Evolutionary conservation across 2,797 vertebrate genomes (phyloP).

Genomic region (Urocyon cinereoargenteus): DNA sequence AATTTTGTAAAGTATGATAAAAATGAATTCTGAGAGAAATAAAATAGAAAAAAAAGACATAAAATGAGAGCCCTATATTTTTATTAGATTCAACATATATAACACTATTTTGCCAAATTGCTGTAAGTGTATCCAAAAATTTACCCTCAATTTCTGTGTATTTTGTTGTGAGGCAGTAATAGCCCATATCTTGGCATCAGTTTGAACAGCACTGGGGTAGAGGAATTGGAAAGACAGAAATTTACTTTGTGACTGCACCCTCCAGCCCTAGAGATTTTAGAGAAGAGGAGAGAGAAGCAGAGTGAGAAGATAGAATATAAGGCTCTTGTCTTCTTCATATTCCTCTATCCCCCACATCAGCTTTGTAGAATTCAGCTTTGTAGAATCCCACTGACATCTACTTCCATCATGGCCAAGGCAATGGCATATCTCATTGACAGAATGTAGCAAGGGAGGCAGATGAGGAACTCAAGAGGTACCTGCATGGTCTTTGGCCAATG

Average conservation of each 20-base stretch:
- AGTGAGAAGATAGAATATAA: neutral
- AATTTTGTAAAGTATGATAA: neutral
- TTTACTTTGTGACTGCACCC: neutral
- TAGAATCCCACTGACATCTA: neutral
- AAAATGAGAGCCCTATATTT: neutral
- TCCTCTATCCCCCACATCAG: too few relatives aligned
- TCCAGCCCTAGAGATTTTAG: neutral
- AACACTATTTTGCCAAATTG: neutral
- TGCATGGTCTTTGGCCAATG: neutral
- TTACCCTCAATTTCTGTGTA: neutral
- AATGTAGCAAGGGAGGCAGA: conserved; percentile 29
- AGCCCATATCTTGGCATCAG: neutral
- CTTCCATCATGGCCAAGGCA: neutral
- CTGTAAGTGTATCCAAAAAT: neutral
- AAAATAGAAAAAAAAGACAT: neutral
- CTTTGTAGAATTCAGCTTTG: neutral
- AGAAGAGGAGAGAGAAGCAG: neutral
- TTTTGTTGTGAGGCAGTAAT: neutral
- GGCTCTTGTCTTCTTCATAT: neutral
- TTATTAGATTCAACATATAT: neutral
- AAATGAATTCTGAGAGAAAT: conserved; percentile 1
- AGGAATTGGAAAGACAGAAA: neutral
- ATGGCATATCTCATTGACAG: neutral
- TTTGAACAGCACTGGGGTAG: neutral
- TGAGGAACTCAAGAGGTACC: neutral